Percentiles rank a stretch among this genome's conserved stretches.
Conservation (phyloP, 2,888 invertebrate species). For the Dichetophora obliterata region DNA sequence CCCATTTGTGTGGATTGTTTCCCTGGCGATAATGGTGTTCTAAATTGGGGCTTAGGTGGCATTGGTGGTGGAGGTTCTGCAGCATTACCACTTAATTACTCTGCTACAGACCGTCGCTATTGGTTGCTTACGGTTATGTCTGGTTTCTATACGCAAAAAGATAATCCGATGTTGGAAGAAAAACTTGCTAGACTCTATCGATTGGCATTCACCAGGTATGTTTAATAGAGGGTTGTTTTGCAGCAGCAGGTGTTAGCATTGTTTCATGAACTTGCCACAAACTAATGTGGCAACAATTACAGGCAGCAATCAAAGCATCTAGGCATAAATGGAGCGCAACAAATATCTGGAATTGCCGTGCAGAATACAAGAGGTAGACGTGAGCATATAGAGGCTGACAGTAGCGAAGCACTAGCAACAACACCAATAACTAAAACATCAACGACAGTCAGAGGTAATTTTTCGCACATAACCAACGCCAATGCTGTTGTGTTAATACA, state of each 20-base stretch:
- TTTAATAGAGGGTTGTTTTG: background rate
- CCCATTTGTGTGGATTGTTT: slow-evolving; percentile 67
- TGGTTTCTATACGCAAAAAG: slow-evolving; percentile 71
- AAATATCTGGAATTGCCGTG: slow-evolving; percentile 57
- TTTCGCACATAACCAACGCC: background rate
- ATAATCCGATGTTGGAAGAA: slow-evolving; percentile 78
- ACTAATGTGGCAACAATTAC: slow-evolving; percentile 42
- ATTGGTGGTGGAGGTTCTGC: slow-evolving; percentile 57
- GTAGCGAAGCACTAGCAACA: background rate
- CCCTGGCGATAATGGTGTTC: slow-evolving; percentile 58
- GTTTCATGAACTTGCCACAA: slow-evolving; percentile 29
- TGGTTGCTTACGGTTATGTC: slow-evolving; percentile 86
- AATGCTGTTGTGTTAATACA: background rate
- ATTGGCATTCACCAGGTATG: slow-evolving; percentile 83
- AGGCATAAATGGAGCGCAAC: slow-evolving; percentile 73
- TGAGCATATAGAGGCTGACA: slow-evolving; percentile 43
- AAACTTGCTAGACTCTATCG: slow-evolving; percentile 83
- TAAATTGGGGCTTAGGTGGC: slow-evolving; percentile 56
- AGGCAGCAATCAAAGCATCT: slow-evolving; percentile 87
- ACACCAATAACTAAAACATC: background rate
- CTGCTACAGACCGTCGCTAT: slow-evolving; percentile 77
- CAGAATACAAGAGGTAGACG: slow-evolving; percentile 56
- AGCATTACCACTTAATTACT: slow-evolving; percentile 63
- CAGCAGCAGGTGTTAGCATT: background rate
- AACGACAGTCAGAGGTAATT: slow-evolving; percentile 6